Evolutionary conservation across 1,140 invertebrate genomes (phyloP).

Genomic region (Physella acuta): DNA sequence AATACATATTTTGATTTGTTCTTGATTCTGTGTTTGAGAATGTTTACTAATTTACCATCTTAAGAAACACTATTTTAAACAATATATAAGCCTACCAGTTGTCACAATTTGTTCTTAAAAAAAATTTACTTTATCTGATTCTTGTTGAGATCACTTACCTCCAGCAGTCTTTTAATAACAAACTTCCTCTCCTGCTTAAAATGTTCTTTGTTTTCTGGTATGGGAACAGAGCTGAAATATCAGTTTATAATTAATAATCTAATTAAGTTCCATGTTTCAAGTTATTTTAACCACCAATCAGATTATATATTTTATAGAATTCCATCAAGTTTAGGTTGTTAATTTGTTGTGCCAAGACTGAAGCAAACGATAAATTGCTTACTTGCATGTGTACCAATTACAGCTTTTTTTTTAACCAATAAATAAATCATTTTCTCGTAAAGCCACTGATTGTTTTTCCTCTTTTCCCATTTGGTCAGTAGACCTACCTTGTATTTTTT

Average conservation of each 20-base stretch:
- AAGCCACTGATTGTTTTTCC: no score
- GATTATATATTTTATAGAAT: not conserved
- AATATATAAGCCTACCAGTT: no score
- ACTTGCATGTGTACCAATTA: not conserved
- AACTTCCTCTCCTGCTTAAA: slow-evolving; percentile 48
- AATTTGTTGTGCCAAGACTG: not conserved
- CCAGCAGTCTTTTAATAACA: slow-evolving; percentile 47
- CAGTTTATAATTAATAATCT: slow-evolving; percentile 3
- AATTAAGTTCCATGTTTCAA: not conserved
- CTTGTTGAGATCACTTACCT: no score
- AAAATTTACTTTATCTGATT: no score
- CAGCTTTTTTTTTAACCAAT: no score
- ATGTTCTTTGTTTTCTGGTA: slow-evolving; percentile 49
- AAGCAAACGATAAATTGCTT: not conserved
- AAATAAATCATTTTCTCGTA: no score
- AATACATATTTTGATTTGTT: no score
- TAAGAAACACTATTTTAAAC: no score
- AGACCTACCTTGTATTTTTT: slow-evolving; percentile 46
- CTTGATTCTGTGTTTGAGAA: no score
- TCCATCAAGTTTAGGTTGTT: not conserved
- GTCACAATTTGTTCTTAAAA: no score
- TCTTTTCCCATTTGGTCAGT: no score
- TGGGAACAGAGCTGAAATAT: slow-evolving; percentile 51
- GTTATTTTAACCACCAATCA: not conserved
- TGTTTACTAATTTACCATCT: no score